Percentiles rank a stretch among this genome's conserved stretches.
Conservation (phyloP, 1,140 invertebrate genomes). For the Cardiocondyla obscurior region DNA sequence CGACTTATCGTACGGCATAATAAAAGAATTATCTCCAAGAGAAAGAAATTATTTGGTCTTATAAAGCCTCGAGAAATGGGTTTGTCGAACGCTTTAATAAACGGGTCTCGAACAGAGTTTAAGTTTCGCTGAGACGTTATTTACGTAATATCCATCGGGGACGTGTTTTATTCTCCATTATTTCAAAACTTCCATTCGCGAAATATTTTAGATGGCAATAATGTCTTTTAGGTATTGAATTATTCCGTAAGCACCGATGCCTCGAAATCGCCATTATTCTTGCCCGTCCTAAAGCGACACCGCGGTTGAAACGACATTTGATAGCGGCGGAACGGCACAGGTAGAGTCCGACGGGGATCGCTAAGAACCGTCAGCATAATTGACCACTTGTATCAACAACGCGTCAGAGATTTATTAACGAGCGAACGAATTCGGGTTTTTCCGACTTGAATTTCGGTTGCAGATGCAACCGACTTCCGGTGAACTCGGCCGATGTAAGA, state of each 20-base stretch:
- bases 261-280: constrained; percentile 28
- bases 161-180: not conserved
- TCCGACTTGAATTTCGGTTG: too few relatives aligned
- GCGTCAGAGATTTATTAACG: not conserved
- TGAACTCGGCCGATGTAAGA: too few relatives aligned
- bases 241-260: constrained; percentile 22
- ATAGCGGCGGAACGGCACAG: constrained; percentile 22
- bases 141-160: not conserved
- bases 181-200: not conserved
- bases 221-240: constrained; percentile 32
- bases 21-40: not conserved
- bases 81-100: not conserved
- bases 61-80: not conserved
- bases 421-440: not conserved
- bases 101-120: not conserved
- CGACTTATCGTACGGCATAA: not conserved
- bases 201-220: not conserved
- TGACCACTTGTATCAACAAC: not conserved
- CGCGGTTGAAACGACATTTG: constrained; percentile 14
- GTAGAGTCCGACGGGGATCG: constrained; percentile 26
- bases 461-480: too few relatives aligned
- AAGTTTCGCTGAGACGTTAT: not conserved
- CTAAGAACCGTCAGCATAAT: constrained; percentile 22
- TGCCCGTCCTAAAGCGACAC: not conserved
- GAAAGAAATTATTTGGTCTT: not conserved